These are phyloP conservation scores for Drosophila suzukii DNA, from an alignment of 1,140 invertebrate genomes.

Conservation along the genomic window DNA sequence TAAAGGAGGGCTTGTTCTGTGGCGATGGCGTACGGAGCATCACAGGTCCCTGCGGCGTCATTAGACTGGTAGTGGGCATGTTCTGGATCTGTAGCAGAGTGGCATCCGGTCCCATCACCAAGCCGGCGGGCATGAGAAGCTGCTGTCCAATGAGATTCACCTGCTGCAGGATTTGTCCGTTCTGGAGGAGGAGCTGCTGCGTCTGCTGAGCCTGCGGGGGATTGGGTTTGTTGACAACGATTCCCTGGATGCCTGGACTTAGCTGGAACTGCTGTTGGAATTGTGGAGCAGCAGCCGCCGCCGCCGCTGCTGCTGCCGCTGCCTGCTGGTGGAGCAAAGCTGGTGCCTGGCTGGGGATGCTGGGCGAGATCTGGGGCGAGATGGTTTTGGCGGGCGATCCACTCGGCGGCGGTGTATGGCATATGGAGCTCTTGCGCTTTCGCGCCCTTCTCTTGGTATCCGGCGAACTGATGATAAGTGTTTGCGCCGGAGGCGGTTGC, in stretches of 20 bases:
- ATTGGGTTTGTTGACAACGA: constrained; percentile 87
- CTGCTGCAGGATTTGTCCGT: constrained; percentile 87
- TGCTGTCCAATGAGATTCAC: constrained; percentile 93
- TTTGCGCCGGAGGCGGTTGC: constrained; percentile 76
- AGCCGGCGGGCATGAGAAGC: constrained; percentile 92
- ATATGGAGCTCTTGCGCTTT: constrained; percentile 56
- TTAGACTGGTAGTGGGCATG: constrained; percentile 85
- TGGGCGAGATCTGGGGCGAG: constrained; percentile 82
- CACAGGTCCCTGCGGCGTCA: constrained; percentile 86
- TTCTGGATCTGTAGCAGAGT: constrained; percentile 91
- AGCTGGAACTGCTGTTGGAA: constrained; percentile 88
- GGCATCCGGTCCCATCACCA: constrained; percentile 90
- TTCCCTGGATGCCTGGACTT: constrained; percentile 86
- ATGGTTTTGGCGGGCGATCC: constrained; percentile 59
- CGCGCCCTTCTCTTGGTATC: constrained; percentile 84
- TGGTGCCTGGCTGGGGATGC: constrained; percentile 78
- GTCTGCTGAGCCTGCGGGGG: constrained; percentile 88
- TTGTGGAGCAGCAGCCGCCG: constrained; percentile 75
- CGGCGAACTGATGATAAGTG: constrained; percentile 86
- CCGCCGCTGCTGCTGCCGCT: constrained; percentile 34
- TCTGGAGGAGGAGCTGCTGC: constrained; percentile 89
- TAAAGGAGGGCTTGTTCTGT: constrained; percentile 90
- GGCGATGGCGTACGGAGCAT: constrained; percentile 90
- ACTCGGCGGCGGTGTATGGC: constrained; percentile 61
- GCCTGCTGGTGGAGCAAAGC: constrained; percentile 69